A percentile compares a stretch with the other conserved stretches of the same genome.
Conservation (phyloP, 2,797 vertebrate species). For the Heliangelus exortis region DNA sequence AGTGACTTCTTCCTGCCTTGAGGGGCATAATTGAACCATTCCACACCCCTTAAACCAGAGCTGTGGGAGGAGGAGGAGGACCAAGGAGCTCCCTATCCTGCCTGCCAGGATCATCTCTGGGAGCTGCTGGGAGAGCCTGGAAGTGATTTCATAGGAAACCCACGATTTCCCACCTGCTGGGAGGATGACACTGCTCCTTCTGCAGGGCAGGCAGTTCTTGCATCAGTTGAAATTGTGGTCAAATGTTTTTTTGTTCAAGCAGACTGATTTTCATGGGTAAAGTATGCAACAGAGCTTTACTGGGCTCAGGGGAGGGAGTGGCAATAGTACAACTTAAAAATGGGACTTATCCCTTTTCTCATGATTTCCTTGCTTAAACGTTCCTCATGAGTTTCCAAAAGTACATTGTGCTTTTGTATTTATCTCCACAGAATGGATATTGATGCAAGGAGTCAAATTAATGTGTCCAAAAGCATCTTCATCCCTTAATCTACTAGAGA, state of each 20-base stretch:
- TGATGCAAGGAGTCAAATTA: not conserved
- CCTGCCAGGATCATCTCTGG: not conserved
- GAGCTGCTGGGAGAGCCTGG: not conserved
- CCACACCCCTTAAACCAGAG: conserved; percentile 35
- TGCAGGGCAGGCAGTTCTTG: not conserved
- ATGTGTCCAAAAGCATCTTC: not conserved
- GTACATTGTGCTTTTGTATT: rapidly evolving
- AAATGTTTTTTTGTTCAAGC: not conserved
- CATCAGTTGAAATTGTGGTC: not conserved
- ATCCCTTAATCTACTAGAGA: not conserved
- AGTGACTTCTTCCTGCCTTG: conserved; percentile 63
- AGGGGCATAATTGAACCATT: conserved; percentile 54
- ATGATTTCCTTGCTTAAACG: not conserved
- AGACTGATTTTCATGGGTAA: not conserved
- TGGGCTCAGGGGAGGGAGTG: too few relatives aligned
- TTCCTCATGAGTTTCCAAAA: not conserved
- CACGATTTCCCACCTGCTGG: not conserved
- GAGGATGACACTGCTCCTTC: not conserved
- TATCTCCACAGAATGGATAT: not conserved
- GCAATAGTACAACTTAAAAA: not conserved
- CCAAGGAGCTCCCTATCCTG: not conserved
- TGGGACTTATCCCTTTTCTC: not conserved
- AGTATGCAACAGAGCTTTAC: rapidly evolving
- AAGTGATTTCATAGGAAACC: not conserved
- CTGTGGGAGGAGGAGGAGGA: not conserved